These are phyloP conservation scores for Drosophila macrothrix DNA, from an alignment of 2,888 invertebrate species.

Conservation along the genomic window DNA sequence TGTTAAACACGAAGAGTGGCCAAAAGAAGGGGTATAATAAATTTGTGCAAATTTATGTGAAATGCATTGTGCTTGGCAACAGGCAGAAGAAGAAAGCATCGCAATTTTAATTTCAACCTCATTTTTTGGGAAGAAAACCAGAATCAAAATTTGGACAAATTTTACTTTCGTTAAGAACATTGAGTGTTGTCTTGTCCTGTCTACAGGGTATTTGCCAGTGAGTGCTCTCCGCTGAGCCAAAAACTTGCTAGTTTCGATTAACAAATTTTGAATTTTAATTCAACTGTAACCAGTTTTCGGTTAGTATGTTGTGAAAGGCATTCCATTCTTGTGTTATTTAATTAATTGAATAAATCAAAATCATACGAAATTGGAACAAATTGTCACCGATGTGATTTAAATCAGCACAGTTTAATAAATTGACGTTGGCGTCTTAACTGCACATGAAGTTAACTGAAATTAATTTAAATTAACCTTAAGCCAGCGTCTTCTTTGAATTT, in stretches of 20 bases:
- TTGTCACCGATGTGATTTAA: not conserved
- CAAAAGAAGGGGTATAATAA: not conserved
- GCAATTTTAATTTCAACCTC: not conserved
- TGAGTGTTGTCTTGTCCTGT: not conserved
- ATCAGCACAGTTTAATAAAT: conserved; percentile 14
- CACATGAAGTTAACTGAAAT: conserved; percentile 1
- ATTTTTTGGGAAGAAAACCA: no score
- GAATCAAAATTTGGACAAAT: not conserved
- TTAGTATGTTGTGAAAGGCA: not conserved
- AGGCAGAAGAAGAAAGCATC: not conserved
- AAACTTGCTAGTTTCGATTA: not conserved
- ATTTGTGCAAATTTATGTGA: conserved; percentile 2
- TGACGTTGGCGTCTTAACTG: not conserved
- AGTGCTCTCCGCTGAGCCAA: no score
- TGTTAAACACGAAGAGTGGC: not conserved
- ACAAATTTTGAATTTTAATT: conserved; percentile 12
- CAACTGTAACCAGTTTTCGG: conserved; percentile 15
- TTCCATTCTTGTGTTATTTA: conserved; percentile 14
- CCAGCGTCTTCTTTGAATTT: not conserved
- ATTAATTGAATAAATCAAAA: not conserved
- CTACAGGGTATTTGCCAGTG: conserved; percentile 12
- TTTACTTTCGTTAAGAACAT: not conserved
- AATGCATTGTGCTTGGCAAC: not conserved
- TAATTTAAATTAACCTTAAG: conserved; percentile 10
- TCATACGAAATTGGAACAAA: not conserved